These are phyloP conservation scores for Erannis defoliaria DNA, from an alignment of 2,888 invertebrate genomes.

Conservation along the genomic window DNA sequence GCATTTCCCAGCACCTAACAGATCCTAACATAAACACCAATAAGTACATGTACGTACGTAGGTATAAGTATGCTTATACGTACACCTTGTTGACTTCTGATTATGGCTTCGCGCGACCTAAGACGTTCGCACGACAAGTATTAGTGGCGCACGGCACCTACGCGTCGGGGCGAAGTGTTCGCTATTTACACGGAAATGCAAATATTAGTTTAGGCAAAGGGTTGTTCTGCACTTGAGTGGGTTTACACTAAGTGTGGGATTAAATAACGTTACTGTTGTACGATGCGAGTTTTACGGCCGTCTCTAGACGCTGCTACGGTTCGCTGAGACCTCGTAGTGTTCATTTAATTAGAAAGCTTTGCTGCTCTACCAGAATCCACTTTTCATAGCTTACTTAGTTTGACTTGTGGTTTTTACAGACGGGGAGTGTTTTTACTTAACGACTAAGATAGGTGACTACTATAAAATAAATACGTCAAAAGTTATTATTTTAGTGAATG, in stretches of 20 bases:
- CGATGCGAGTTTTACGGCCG: slow-evolving; percentile 36
- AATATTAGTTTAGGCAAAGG: slow-evolving; percentile 69
- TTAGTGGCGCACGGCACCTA: slow-evolving; percentile 42
- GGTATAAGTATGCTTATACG: slow-evolving; percentile 22
- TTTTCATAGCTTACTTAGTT: slow-evolving; percentile 15
- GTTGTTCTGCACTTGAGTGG: slow-evolving; percentile 57
- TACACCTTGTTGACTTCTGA: slow-evolving; percentile 48
- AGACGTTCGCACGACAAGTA: slow-evolving; percentile 46
- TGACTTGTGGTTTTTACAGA: background rate
- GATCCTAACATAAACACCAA: slow-evolving; percentile 7
- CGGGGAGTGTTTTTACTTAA: background rate
- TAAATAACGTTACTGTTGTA: slow-evolving; percentile 56
- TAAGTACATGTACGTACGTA: slow-evolving; percentile 16
- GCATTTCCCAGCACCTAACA: background rate
- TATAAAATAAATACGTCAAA: no score
- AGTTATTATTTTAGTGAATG: no score
- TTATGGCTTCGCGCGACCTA: slow-evolving; percentile 52
- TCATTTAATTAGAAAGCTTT: slow-evolving; percentile 26
- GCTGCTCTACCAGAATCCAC: slow-evolving; percentile 7
- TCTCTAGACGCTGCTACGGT: slow-evolving; percentile 18
- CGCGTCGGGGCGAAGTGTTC: slow-evolving; percentile 57
- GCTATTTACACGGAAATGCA: slow-evolving; percentile 65
- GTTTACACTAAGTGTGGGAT: slow-evolving; percentile 60
- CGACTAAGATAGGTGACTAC: background rate
- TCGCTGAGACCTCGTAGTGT: slow-evolving; percentile 9